Conservation (phyloP, 2,797 vertebrate genomes). For the Odontamblyopus rebecca region DNA sequence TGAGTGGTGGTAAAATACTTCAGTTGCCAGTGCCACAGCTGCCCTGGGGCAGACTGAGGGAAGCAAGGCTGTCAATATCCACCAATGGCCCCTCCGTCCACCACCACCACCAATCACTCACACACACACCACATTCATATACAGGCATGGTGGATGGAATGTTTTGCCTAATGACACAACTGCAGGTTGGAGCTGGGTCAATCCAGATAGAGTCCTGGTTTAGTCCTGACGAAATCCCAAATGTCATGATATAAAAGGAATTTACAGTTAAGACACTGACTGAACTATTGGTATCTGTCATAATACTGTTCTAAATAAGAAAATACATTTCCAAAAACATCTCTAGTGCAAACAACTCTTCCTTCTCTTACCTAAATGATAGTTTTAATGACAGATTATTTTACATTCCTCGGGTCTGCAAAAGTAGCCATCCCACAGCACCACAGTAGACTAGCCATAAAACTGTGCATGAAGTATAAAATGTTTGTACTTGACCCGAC, state of each 20-base stretch:
- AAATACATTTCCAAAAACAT: not conserved
- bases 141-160: too few species aligned
- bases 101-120: too few species aligned
- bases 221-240: too few species aligned
- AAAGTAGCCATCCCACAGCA: conserved; percentile 32
- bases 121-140: too few species aligned
- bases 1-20: too few species aligned
- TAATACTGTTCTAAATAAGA: not conserved
- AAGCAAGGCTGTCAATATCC: not conserved
- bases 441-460: conserved; percentile 53
- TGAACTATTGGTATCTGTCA: not conserved
- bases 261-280: not conserved
- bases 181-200: too few species aligned
- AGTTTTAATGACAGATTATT: conserved; percentile 31
- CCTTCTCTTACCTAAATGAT: conserved; percentile 21
- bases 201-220: too few species aligned
- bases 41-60: not conserved
- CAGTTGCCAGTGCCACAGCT: not conserved
- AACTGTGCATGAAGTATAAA: conserved; percentile 56
- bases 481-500: conserved; percentile 60
- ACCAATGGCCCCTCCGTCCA: too few species aligned
- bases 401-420: conserved; percentile 39
- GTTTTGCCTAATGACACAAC: too few species aligned
- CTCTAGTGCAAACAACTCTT: not conserved
- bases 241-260: too few species aligned